phyloP scores from a whole-genome alignment of 2,797 vertebrate genomes.

The Muscicapa comitata region DNA sequence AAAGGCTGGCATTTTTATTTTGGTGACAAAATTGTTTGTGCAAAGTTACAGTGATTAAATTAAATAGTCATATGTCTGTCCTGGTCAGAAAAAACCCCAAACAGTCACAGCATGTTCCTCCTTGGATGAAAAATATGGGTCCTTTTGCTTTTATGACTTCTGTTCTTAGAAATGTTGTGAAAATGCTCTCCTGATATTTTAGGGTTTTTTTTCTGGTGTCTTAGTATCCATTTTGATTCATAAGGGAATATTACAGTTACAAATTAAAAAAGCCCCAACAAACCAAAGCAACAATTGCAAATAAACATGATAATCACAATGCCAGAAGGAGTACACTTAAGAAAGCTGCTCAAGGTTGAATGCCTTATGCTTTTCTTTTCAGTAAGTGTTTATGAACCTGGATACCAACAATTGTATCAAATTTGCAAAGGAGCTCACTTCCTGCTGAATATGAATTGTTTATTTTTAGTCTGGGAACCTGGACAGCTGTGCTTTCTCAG shows the following conservation, averaged over 20 bases:
- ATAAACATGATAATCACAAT: not conserved
- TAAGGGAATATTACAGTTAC: not conserved
- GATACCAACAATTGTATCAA: not conserved
- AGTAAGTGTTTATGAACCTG: slow-evolving; percentile 4
- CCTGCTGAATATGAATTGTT: not conserved
- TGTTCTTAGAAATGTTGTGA: not conserved
- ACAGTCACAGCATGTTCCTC: not conserved
- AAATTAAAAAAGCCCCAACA: not conserved
- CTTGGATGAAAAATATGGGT: not conserved
- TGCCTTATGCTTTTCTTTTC: not conserved
- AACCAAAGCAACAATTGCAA: not conserved
- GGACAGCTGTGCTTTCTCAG: not conserved
- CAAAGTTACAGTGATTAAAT: not conserved
- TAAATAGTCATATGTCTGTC: not conserved
- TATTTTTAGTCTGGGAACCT: slow-evolving; percentile 50
- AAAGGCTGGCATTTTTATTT: not conserved
- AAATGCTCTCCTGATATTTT: not conserved
- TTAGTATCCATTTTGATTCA: not conserved
- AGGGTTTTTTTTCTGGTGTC: not conserved
- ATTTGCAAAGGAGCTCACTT: not conserved
- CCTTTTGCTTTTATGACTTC: slow-evolving; percentile 14
- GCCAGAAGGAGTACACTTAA: not conserved
- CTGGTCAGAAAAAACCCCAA: not conserved
- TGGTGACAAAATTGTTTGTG: not conserved
- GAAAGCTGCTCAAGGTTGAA: not conserved